phyloP scores from a whole-genome alignment of 2,797 vertebrate species.

The Hipposideros larvatus region DNA sequence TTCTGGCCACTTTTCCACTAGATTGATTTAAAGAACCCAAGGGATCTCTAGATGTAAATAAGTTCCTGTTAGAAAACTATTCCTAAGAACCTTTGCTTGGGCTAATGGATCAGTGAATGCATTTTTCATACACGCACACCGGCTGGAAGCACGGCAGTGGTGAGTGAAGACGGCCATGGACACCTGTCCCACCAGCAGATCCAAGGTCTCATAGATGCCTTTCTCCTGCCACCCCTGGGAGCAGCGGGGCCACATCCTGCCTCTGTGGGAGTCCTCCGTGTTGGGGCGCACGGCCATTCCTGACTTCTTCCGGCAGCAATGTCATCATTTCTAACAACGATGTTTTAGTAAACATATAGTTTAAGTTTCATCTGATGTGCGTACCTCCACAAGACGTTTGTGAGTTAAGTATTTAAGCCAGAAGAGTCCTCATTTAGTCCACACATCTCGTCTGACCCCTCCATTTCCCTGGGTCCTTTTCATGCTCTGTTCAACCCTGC shows the following conservation, averaged over 20 bases:
- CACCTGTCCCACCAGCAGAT: background rate
- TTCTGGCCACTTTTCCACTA: constrained; percentile 11
- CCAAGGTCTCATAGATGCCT: background rate
- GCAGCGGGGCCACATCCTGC: background rate
- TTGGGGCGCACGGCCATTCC: background rate
- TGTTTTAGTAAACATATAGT: background rate
- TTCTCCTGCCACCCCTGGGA: background rate
- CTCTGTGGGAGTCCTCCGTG: background rate
- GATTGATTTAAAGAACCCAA: background rate
- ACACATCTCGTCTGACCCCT: background rate
- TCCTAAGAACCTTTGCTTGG: background rate
- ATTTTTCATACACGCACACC: background rate
- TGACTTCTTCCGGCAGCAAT: background rate
- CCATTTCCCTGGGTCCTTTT: background rate
- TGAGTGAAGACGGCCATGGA: background rate
- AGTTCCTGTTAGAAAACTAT: constrained; percentile 3
- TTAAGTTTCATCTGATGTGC: background rate
- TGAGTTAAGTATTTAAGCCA: background rate
- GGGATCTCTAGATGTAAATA: background rate
- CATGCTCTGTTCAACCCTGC: background rate
- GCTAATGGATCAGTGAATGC: background rate
- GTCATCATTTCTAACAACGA: background rate
- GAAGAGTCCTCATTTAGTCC: background rate
- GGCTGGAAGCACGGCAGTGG: background rate
- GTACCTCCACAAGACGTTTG: background rate